phyloP scores from a whole-genome alignment of 2,888 invertebrate genomes.

The Sinohyriopsis cumingii region DNA sequence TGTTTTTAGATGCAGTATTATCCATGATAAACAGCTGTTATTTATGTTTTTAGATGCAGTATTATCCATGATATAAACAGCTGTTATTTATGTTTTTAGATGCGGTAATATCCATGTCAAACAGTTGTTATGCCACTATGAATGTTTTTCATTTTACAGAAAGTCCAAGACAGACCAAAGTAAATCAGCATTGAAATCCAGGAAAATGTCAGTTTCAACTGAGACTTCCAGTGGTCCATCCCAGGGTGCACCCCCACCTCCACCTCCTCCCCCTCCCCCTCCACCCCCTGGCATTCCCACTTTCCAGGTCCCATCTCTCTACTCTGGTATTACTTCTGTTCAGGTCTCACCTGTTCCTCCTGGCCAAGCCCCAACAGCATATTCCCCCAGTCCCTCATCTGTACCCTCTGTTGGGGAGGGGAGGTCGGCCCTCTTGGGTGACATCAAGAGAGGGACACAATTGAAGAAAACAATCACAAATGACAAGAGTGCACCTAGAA shows the following conservation, averaged over 20 bases:
- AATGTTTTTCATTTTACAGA: constrained; percentile 12
- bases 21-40: too few species aligned
- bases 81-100: too few species aligned
- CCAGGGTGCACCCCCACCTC: constrained; percentile 14
- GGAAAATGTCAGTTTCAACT: constrained; percentile 4
- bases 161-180: constrained; percentile 3
- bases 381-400: constrained; percentile 14
- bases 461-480: constrained; percentile 56
- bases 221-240: constrained; percentile 2
- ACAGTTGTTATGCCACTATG: neutral
- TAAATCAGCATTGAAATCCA: constrained; percentile 5
- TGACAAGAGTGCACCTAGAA: constrained; percentile 56
- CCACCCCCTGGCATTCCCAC: constrained; percentile 25
- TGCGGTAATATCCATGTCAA: too few species aligned
- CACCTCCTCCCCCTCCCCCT: constrained; percentile 22
- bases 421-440: constrained; percentile 51
- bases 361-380: constrained; percentile 14
- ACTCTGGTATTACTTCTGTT: constrained; percentile 26
- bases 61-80: too few species aligned
- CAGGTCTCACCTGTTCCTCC: constrained; percentile 26
- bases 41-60: too few species aligned
- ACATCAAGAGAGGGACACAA: constrained; percentile 46
- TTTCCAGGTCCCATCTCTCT: constrained; percentile 13
- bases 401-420: constrained; percentile 14
- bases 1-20: too few species aligned